Conservation (phyloP, 2,797 vertebrate species). For the Coreius guichenoti region DNA sequence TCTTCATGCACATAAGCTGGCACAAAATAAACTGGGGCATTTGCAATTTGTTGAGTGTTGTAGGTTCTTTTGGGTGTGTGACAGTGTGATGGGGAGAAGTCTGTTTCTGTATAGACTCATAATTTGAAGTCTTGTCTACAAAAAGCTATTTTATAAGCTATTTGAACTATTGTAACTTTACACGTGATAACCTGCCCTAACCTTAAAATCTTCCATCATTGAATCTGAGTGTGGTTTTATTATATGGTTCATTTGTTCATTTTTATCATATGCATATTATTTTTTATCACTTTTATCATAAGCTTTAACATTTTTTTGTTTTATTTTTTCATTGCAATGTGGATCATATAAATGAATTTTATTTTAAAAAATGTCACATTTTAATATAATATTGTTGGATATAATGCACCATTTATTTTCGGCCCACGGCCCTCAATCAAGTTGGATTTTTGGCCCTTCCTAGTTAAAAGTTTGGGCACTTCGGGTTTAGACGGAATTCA, state of each 20-base stretch:
- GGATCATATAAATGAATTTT: background rate
- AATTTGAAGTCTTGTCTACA: background rate
- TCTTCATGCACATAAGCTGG: constrained; percentile 12
- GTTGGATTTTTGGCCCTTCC: background rate
- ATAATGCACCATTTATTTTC: background rate
- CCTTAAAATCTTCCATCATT: background rate
- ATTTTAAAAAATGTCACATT: background rate
- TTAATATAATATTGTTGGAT: background rate
- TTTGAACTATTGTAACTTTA: background rate
- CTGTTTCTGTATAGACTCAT: background rate
- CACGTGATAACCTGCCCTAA: background rate
- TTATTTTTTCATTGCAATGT: background rate
- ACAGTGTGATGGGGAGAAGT: background rate
- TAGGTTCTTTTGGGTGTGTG: background rate
- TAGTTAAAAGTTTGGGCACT: background rate
- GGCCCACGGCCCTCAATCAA: background rate
- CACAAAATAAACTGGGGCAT: background rate
- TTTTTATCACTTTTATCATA: background rate
- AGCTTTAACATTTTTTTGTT: background rate
- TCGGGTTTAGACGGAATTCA: background rate
- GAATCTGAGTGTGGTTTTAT: background rate
- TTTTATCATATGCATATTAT: too few species aligned
- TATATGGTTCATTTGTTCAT: background rate
- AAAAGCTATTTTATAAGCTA: background rate
- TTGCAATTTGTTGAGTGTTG: background rate